A percentile compares a stretch with the other conserved stretches of the same genome.
These are phyloP conservation scores for Panulirus ornatus DNA, from an alignment of 1,140 invertebrate genomes.

Conservation along the genomic window DNA sequence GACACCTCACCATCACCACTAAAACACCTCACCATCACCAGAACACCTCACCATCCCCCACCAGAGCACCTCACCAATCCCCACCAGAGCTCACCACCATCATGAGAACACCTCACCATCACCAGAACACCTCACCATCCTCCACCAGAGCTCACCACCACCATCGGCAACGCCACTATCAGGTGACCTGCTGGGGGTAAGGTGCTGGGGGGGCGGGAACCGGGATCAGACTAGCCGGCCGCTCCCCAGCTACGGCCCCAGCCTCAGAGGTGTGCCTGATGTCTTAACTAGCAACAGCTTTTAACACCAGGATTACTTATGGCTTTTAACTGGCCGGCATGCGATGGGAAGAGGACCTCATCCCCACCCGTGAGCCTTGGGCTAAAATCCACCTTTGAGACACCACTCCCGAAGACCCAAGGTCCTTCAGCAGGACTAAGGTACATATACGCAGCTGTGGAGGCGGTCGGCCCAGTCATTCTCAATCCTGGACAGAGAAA, in stretches of 20 bases:
- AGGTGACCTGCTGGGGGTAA: too few species aligned
- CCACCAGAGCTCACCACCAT: background rate
- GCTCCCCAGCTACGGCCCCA: background rate
- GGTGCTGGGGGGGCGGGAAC: too few species aligned
- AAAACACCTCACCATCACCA: background rate
- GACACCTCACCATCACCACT: background rate
- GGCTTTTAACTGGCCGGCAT: constrained; percentile 64
- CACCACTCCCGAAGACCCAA: too few species aligned
- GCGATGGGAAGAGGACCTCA: background rate
- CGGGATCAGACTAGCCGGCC: background rate
- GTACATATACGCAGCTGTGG: too few species aligned
- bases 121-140: background rate
- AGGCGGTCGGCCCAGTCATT: background rate
- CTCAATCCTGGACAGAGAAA: constrained; percentile 28
- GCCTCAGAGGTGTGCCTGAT: constrained; percentile 21
- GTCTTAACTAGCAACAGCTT: constrained; percentile 66
- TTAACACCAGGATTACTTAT: constrained; percentile 69
- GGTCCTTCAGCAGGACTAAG: too few species aligned
- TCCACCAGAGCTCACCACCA: background rate
- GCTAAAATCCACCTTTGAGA: too few species aligned
- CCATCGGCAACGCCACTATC: background rate
- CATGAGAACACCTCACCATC: background rate
- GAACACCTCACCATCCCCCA: background rate
- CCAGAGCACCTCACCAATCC: background rate
- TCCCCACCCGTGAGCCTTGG: background rate